A percentile compares a stretch with the other conserved stretches of the same genome.
Evolutionary conservation across 1,140 invertebrate genomes (phyloP).

Genomic region (Euwallacea fornicatus): DNA sequence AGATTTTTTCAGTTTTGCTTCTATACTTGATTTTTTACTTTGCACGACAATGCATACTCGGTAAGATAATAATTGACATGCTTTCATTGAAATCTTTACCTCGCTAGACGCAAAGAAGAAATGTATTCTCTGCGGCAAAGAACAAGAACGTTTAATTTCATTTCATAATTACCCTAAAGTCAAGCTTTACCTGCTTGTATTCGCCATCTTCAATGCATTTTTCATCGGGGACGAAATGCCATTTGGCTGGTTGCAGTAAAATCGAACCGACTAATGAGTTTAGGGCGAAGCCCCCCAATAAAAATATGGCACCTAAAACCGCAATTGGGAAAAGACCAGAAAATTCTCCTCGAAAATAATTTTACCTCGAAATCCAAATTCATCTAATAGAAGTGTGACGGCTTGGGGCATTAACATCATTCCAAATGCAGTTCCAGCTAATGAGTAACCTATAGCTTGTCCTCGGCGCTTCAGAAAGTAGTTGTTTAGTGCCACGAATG

Average conservation of each 20-base stretch:
- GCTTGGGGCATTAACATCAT: slow-evolving; percentile 76
- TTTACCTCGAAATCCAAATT: slow-evolving; percentile 59
- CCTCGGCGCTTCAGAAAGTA: slow-evolving; percentile 74
- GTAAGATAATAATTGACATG: background rate
- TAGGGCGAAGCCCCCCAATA: slow-evolving; percentile 66
- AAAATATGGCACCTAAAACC: slow-evolving; percentile 61
- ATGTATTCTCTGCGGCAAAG: slow-evolving; percentile 50
- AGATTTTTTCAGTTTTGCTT: too few relatives aligned
- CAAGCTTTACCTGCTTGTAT: slow-evolving; percentile 48
- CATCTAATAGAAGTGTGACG: slow-evolving; percentile 62
- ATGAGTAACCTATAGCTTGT: slow-evolving; percentile 73
- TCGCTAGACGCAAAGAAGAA: slow-evolving; percentile 52
- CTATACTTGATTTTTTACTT: too few relatives aligned
- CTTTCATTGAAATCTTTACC: slow-evolving; percentile 43
- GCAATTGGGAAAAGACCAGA: background rate
- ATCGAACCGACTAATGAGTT: slow-evolving; percentile 67
- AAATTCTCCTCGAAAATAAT: background rate
- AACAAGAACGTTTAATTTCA: slow-evolving; percentile 15
- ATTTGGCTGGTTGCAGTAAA: slow-evolving; percentile 67
- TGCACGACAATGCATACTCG: too few relatives aligned
- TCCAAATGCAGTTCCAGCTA: slow-evolving; percentile 74
- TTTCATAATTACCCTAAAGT: background rate
- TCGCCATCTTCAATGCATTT: slow-evolving; percentile 56
- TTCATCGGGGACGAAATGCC: slow-evolving; percentile 64
- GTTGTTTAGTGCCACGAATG: slow-evolving; percentile 73